Conservation (phyloP, 2,888 invertebrate genomes). For the Drosophila prolongata region DNA sequence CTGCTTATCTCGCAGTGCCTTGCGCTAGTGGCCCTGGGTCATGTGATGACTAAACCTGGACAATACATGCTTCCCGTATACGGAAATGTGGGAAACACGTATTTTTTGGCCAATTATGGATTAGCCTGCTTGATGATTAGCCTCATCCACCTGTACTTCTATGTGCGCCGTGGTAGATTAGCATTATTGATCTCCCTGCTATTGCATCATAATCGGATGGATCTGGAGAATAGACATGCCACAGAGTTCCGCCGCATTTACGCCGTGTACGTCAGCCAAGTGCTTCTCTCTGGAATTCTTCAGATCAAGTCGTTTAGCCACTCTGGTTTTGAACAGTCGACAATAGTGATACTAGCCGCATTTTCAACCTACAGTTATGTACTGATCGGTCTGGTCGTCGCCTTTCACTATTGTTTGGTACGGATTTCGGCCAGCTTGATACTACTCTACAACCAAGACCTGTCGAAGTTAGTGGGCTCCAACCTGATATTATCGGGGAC, state of each 20-base stretch:
- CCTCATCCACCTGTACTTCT: conserved; percentile 55
- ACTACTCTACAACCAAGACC: conserved; percentile 50
- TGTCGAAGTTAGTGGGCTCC: conserved; percentile 16
- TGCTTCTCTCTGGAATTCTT: not conserved
- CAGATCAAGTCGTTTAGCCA: conserved; percentile 5
- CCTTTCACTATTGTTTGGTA: conserved; percentile 56
- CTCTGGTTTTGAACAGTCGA: not conserved
- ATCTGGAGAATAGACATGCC: conserved; percentile 31
- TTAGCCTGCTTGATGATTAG: conserved; percentile 54
- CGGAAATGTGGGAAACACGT: conserved; percentile 62
- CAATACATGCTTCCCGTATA: conserved; percentile 30
- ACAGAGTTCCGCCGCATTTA: conserved; percentile 37
- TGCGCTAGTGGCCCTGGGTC: conserved; percentile 38
- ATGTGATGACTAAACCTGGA: conserved; percentile 17
- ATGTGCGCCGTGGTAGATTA: conserved; percentile 38
- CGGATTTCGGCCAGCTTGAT: conserved; percentile 53
- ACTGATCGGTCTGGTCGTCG: conserved; percentile 57
- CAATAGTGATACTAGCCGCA: conserved; percentile 19
- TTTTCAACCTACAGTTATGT: conserved; percentile 46
- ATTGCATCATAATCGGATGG: conserved; percentile 44
- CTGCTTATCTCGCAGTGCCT: conserved; percentile 40
- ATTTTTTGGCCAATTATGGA: conserved; percentile 43
- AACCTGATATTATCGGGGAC: not conserved
- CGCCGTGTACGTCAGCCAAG: conserved; percentile 35
- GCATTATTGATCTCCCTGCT: conserved; percentile 45